phyloP scores from a whole-genome alignment of 2,888 invertebrate species.

The Spatulosminthurus flaviceps region DNA sequence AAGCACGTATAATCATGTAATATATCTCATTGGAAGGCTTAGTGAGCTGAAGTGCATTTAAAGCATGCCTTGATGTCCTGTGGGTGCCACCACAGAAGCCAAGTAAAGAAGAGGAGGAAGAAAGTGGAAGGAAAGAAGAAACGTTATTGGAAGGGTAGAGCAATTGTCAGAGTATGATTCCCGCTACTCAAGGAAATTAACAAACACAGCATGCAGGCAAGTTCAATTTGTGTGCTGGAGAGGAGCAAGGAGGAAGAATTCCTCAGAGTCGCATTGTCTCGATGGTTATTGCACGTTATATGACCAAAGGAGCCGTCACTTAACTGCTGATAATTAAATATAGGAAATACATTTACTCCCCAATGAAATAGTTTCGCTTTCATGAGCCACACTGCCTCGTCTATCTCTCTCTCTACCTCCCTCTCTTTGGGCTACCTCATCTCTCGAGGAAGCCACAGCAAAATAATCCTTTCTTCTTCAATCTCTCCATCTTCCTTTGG shows the following conservation, averaged over 20 bases:
- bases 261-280: constrained; percentile 44
- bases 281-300: constrained; percentile 43
- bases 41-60: not conserved
- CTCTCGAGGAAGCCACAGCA: too few relatives aligned
- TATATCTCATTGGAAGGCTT: not conserved
- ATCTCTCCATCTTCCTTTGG: too few relatives aligned
- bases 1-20: too few relatives aligned
- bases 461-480: not conserved
- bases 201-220: constrained; percentile 46
- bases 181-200: constrained; percentile 41
- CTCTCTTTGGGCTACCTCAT: not conserved
- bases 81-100: not conserved
- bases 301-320: constrained; percentile 44
- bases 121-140: not conserved
- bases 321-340: constrained; percentile 48
- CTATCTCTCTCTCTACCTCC: constrained; percentile 16
- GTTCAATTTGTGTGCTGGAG: constrained; percentile 33
- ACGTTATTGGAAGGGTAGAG: not conserved
- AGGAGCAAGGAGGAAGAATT: constrained; percentile 33
- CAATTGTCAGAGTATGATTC: constrained; percentile 14
- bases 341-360: constrained; percentile 43
- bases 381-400: not conserved
- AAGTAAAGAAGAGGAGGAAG: not conserved
- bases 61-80: constrained; percentile 3
- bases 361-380: constrained; percentile 34